These are phyloP conservation scores for Drymonia ruficornis DNA, from an alignment of 2,888 invertebrate species.

Conservation along the genomic window DNA sequence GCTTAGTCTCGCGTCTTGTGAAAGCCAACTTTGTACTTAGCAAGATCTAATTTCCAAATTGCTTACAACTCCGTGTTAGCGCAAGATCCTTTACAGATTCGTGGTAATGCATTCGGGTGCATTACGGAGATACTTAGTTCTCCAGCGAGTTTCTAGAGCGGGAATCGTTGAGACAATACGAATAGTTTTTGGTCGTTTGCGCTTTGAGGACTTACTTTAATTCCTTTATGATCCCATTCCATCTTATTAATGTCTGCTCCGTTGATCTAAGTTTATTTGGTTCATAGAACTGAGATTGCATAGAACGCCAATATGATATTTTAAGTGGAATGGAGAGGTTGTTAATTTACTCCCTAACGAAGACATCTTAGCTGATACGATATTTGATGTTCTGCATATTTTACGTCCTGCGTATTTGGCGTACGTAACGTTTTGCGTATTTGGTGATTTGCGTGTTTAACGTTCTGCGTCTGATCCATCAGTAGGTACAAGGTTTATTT, in stretches of 20 bases:
- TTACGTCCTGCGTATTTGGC: no score
- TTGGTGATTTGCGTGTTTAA: no score
- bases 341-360: no score
- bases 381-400: no score
- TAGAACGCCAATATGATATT: background rate
- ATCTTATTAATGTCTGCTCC: background rate
- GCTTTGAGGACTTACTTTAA: conserved; percentile 10
- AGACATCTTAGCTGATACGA: no score
- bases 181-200: conserved; percentile 16
- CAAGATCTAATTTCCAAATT: conserved; percentile 38
- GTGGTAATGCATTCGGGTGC: conserved; percentile 33
- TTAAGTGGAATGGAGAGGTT: no score
- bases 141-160: conserved; percentile 25
- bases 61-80: conserved; percentile 31
- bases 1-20: conserved; percentile 8
- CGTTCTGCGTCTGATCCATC: no score
- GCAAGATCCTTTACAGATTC: conserved; percentile 35
- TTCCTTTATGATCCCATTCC: background rate
- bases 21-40: conserved; percentile 32
- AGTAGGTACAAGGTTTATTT: no score
- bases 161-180: conserved; percentile 13
- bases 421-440: no score
- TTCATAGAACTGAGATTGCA: background rate
- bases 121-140: conserved; percentile 34
- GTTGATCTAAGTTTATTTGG: background rate